A percentile compares a stretch with the other conserved stretches of the same genome.
These are phyloP conservation scores for Sibirionetta formosa DNA, from an alignment of 2,797 vertebrate species.

Conservation along the genomic window DNA sequence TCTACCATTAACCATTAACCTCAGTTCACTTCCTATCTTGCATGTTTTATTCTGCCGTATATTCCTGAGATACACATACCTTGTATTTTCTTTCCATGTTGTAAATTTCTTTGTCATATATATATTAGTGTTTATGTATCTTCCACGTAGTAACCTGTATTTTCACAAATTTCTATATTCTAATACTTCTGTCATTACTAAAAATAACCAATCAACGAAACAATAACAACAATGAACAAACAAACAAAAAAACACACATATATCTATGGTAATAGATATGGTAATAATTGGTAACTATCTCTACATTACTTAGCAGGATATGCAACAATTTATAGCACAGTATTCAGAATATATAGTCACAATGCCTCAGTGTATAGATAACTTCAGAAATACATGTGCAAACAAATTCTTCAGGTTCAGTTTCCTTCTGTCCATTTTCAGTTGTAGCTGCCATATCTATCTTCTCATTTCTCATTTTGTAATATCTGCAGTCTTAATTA, in stretches of 20 bases:
- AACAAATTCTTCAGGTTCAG: background rate
- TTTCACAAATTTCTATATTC: background rate
- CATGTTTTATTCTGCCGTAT: background rate
- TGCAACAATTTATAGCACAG: background rate
- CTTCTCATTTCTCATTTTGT: background rate
- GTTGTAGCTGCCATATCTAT: background rate
- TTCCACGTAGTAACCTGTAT: background rate
- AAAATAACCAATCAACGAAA: too few species aligned
- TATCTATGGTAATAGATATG: background rate
- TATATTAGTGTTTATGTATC: background rate
- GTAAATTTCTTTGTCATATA: background rate
- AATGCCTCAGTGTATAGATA: background rate
- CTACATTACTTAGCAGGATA: background rate
- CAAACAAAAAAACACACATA: background rate
- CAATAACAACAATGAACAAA: too few species aligned
- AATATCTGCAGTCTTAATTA: background rate
- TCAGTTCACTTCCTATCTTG: background rate
- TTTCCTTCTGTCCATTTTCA: background rate
- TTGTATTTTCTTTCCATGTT: background rate
- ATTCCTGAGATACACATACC: background rate
- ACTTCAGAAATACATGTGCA: slow-evolving; percentile 6
- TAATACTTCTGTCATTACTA: background rate
- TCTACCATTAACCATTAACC: background rate
- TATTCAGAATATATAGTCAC: background rate
- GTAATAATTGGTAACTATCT: background rate